These are phyloP conservation scores for Cetoscarus ocellatus DNA, from an alignment of 2,797 vertebrate species.

Conservation along the genomic window DNA sequence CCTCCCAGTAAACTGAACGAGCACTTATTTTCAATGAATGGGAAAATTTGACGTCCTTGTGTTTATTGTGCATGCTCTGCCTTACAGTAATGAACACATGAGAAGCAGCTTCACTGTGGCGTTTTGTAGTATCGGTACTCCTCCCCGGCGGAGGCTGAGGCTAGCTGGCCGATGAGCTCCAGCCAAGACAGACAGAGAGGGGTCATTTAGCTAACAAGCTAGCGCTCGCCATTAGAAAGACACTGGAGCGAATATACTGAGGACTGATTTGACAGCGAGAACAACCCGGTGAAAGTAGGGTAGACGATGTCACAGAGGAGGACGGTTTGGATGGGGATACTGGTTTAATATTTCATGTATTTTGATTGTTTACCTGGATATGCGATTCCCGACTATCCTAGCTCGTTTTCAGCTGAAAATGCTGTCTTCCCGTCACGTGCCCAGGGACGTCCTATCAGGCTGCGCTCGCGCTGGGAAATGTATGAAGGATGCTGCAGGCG, in stretches of 20 bases:
- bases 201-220: conserved; percentile 84
- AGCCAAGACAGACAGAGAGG: conserved; percentile 78
- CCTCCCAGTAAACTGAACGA: conserved; percentile 38
- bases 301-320: conserved; percentile 55
- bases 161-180: conserved; percentile 79
- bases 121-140: conserved; percentile 49
- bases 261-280: conserved; percentile 39
- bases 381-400: conserved; percentile 89
- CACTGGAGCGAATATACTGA: conserved; percentile 40
- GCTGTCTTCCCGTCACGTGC: conserved; percentile 85
- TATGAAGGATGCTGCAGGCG: conserved; percentile 60
- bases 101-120: background rate
- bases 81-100: background rate
- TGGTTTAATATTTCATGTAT: conserved; percentile 69
- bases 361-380: conserved; percentile 88
- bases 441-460: conserved; percentile 64
- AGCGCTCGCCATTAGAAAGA: conserved; percentile 70
- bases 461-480: conserved; percentile 47
- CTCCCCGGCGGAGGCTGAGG: conserved; percentile 53
- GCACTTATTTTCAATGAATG: conserved; percentile 54
- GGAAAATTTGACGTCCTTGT: conserved; percentile 3
- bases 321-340: conserved; percentile 40
- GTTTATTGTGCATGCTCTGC: conserved; percentile 1
- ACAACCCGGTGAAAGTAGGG: conserved; percentile 33
- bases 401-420: conserved; percentile 85